Base-by-base conservation (phyloP, 2,113 vertebrate species). In the Bos javanicus region DNA sequence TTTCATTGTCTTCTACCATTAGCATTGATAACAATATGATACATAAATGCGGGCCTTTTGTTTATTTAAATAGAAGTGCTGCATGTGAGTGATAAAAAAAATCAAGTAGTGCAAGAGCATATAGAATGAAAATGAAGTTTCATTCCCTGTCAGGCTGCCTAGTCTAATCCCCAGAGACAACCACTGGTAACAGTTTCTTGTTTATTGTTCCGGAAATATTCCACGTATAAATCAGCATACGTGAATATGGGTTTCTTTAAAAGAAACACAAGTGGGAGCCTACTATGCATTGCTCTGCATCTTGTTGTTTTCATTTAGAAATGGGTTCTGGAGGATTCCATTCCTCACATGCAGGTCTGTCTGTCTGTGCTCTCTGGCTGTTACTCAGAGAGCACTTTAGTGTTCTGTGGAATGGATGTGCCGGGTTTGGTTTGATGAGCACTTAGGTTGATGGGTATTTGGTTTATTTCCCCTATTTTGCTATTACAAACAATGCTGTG, bases 151-250 rank as follows among this genome's bases (percentile, higher is more conserved):
- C 80, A 21, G 90, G 60, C 62, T 19, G 10, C 87, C 43, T 93
- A 28, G 46, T 71, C 52, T 80, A 30, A 93, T 57, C 59, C 54
- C 81, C 62, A 36, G 91, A 87, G 84, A 48, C 91, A 95, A 30
- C 86, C 0, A 0, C 82, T 84, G 56, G 74, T 64, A 82, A 74
- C 17, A 30, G 80, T 43, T 43, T 87, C 92, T 93, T 81, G 62
- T 95, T 74, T 90, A 67, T 43, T n/a, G 11, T 94, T 84, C 87
- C 54, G 82, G 95, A 96, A 80, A 48, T 76, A 48, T 83, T 88
- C 23, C 83, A 48, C 50, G 74, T 95, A 56, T 78, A 96, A 88
- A 96, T 88, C 71, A 92, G 92, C 87, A 85, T 80, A 80, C 2
- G 64, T 88, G 96, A 92, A 84, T 78, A 76, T 76, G 71, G 81